Conservation (phyloP, 2,888 invertebrate genomes). For the Dryomyza anilis region DNA sequence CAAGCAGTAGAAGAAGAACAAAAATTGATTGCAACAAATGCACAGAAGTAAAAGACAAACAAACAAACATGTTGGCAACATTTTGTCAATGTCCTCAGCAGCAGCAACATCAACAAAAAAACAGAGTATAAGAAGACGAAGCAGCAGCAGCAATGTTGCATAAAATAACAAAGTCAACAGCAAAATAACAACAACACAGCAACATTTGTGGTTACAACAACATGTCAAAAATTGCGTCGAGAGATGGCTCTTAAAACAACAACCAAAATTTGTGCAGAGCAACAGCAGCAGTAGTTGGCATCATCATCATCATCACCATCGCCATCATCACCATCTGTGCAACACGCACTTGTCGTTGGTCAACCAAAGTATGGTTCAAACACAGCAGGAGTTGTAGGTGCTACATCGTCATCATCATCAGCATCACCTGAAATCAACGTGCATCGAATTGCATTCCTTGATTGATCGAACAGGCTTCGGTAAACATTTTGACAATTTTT, state of each 20-base stretch:
- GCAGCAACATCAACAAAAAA: not conserved
- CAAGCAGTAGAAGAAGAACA: not conserved
- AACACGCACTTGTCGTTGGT: constrained; percentile 18
- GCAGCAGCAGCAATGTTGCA: not conserved
- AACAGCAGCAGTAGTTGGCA: not conserved
- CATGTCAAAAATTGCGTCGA: not conserved
- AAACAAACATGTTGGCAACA: not conserved
- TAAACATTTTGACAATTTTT: constrained; percentile 21
- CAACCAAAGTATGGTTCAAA: not conserved
- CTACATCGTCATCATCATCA: not conserved
- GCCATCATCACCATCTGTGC: not conserved
- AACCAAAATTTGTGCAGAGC: not conserved
- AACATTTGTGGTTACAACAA: not conserved
- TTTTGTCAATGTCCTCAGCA: not conserved
- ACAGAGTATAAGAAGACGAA: not conserved
- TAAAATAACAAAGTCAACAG: not conserved
- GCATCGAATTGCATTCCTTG: not conserved
- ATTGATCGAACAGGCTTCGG: constrained; percentile 23
- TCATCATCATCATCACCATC: not conserved
- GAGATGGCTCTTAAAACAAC: not conserved
- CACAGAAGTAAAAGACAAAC: constrained; percentile 19
- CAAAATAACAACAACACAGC: not conserved
- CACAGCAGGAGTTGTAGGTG: not conserved
- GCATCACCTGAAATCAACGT: not conserved
- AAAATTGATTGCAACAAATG: constrained; percentile 24